A percentile compares a stretch with the other conserved stretches of the same genome.
Evolutionary conservation across 1,140 invertebrate species (phyloP).

Genomic region (Drosophila obscura): DNA sequence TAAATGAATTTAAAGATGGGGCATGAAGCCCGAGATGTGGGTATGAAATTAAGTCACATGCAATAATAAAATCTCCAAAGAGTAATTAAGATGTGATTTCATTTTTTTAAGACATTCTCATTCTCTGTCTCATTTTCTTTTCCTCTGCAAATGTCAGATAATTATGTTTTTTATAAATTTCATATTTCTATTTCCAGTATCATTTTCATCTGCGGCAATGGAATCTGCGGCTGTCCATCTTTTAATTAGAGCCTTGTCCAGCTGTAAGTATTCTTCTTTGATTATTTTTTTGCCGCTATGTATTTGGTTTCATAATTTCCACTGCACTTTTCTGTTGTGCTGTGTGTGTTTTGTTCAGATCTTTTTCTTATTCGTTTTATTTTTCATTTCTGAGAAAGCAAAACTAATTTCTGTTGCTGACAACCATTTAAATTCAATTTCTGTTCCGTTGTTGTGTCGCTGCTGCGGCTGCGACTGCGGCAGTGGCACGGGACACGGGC

Average conservation of each 20-base stretch:
- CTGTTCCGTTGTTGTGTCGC: slow-evolving; percentile 28
- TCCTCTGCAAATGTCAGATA: slow-evolving; percentile 55
- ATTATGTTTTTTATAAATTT: slow-evolving; percentile 37
- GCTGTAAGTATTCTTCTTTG: slow-evolving; percentile 27
- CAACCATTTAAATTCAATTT: slow-evolving; percentile 77
- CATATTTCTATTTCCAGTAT: slow-evolving; percentile 20
- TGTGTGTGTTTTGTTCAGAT: not conserved
- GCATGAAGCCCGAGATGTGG: not conserved
- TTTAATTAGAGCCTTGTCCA: slow-evolving; percentile 47
- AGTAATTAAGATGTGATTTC: slow-evolving; percentile 1
- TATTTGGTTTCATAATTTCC: slow-evolving; percentile 52
- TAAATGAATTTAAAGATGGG: slow-evolving; percentile 40
- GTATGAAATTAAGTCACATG: not conserved
- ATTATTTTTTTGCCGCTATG: slow-evolving; percentile 24
- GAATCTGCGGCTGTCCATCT: slow-evolving; percentile 50
- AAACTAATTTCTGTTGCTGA: slow-evolving; percentile 76
- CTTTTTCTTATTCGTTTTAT: slow-evolving; percentile 16
- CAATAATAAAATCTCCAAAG: not conserved
- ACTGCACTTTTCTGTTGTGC: slow-evolving; percentile 23
- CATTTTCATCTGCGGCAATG: slow-evolving; percentile 23
- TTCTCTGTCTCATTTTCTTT: not conserved
- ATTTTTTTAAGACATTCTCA: not conserved
- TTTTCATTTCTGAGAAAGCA: slow-evolving; percentile 42
- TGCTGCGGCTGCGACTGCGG: slow-evolving; percentile 3
- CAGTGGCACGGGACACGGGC: too few species aligned